These are phyloP conservation scores for Cyprinella venusta DNA, from an alignment of 2,797 vertebrate genomes.

Conservation along the genomic window DNA sequence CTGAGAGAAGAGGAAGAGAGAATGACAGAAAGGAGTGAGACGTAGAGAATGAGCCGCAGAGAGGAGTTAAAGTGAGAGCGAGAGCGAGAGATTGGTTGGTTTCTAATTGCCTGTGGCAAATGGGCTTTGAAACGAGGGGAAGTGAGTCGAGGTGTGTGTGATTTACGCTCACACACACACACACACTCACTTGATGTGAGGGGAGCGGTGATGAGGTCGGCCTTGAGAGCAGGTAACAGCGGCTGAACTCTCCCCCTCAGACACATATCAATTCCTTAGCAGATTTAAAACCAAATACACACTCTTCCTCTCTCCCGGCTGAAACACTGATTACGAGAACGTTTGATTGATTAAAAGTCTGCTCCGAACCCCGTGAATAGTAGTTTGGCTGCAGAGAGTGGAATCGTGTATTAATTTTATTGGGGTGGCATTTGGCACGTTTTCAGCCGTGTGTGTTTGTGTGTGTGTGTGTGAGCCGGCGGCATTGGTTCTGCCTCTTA, in stretches of 20 bases:
- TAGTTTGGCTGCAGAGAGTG: conserved; percentile 4
- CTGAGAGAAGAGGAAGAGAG: conserved; percentile 19
- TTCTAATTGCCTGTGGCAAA: conserved; percentile 57
- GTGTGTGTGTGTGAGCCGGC: not conserved
- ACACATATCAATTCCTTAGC: conserved; percentile 55
- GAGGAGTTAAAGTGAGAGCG: conserved; percentile 17
- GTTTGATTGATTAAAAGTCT: conserved; percentile 44
- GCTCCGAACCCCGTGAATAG: conserved; percentile 1
- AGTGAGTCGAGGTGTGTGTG: conserved; percentile 49
- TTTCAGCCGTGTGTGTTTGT: not conserved
- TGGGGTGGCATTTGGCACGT: conserved; percentile 24
- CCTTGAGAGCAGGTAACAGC: conserved; percentile 52
- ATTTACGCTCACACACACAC: conserved; percentile 41
- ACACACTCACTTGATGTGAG: conserved; percentile 56
- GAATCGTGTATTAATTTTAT: conserved; percentile 2
- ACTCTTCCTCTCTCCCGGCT: conserved; percentile 1
- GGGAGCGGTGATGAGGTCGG: conserved; percentile 50
- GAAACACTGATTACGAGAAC: conserved; percentile 27
- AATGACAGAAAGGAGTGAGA: conserved; percentile 12
- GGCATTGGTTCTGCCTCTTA: conserved; percentile 40
- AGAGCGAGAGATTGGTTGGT: conserved; percentile 49
- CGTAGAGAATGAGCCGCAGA: conserved; percentile 13
- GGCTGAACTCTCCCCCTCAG: conserved; percentile 39
- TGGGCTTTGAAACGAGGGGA: conserved; percentile 54
- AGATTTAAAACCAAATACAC: conserved; percentile 50